Evolutionary conservation across 1,140 invertebrate genomes (phyloP), one percentile per base, ranked within the genome.

Genomic region (Aphelenchoides avenae): DNA sequence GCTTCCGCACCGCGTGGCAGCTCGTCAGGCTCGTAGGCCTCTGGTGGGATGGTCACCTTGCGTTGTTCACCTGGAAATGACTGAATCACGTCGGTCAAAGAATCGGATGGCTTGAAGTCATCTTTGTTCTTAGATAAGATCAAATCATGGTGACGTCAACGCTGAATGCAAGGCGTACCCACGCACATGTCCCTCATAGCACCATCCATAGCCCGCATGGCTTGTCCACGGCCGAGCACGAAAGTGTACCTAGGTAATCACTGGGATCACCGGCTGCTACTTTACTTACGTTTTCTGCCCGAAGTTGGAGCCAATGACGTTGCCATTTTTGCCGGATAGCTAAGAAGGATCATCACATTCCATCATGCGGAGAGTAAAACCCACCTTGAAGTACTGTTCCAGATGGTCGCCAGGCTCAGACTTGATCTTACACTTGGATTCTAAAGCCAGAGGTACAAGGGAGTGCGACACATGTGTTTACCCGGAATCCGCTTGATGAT

Each of bases 401-500:
- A 75, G 20, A n/a, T 72, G 41, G 52, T 75, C 72, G 11, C 75
- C 74, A 18, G 59, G 13, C 36, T 76, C 34, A 3, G 63, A 61
- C 18, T 47, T 34, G 40, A 77, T 63, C 42, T 75, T 72, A 37
- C 72, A 75, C 44, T 75, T 75, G 2, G 47, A 50, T 27, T 71
- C 70, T 61, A 29, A 46, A 69, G 48, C 24, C 27, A 53, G 52
- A 11, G n/a, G 44, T 18, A 15, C 9, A 42, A 27, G 33, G 2
- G 29, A 51, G 13, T 24, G 15, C 3, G 13, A 34, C 7, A 18
- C 30, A 64, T 52, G 26, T 30, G 39, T 9, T 49, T 4, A 71
- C 68, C 69, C 6, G 71, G 61, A 30, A 73, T 73, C 46, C 74
- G 74, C 34, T 77, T 75, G 50, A 75, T 75, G 29, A 75, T 77